These are phyloP conservation scores for Hippocampus mohnikei DNA, from an alignment of 2,113 vertebrate species.

Conservation along the genomic window DNA sequence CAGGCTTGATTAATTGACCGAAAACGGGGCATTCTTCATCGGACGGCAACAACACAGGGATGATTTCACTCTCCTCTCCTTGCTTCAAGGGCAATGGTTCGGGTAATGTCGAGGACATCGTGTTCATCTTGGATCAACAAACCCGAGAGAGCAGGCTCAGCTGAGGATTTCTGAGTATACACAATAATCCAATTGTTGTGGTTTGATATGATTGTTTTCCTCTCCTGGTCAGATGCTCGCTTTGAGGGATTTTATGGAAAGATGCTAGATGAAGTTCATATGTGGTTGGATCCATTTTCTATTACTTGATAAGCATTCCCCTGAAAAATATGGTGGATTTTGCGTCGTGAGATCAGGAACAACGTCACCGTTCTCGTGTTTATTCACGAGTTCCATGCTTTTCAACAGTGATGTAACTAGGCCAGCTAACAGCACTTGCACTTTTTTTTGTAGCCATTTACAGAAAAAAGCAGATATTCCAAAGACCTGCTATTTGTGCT, in stretches of 20 bases:
- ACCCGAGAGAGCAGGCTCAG: conserved; percentile 27
- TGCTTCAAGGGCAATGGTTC: conserved; percentile 18
- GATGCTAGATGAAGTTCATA: not conserved
- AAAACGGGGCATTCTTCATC: not conserved
- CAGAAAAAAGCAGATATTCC: not conserved
- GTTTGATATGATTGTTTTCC: conserved; percentile 59
- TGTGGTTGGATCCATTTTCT: conserved; percentile 43
- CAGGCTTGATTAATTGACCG: not conserved
- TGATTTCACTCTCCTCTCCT: conserved; percentile 14
- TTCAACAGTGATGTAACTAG: not conserved
- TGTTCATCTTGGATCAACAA: conserved; percentile 64
- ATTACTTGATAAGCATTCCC: not conserved
- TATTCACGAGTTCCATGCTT: not conserved
- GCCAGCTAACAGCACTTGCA: not conserved
- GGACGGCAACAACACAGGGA: not conserved
- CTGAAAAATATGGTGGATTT: not conserved
- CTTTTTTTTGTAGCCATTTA: not conserved
- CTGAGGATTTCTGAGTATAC: conserved; percentile 35
- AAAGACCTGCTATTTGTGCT: not conserved
- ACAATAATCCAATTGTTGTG: conserved; percentile 58
- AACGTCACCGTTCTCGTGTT: not conserved
- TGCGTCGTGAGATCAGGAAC: not conserved
- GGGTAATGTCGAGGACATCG: conserved; percentile 26
- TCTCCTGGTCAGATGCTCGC: conserved; percentile 46
- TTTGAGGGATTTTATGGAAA: conserved; percentile 29